These are phyloP conservation scores for Phymanthus crucifer DNA, from an alignment of 92 coral and sea anemone species.

Conservation along the genomic window DNA sequence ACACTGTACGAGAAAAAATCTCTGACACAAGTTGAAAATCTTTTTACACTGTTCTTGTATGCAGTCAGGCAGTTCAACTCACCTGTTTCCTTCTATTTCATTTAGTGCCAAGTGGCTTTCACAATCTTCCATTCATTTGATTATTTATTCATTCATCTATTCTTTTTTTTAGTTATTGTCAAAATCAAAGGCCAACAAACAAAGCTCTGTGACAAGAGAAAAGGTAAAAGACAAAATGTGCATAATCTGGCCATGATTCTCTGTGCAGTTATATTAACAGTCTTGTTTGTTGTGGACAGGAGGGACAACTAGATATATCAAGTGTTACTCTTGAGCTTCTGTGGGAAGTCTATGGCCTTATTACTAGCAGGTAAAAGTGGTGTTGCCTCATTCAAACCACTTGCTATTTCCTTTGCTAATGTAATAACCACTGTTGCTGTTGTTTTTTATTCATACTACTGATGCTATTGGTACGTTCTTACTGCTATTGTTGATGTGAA, in stretches of 20 bases:
- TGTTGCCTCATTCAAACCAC: background rate
- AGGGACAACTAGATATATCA: constrained; percentile 86
- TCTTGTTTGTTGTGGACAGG: constrained; percentile 41
- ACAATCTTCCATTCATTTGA: too few species aligned
- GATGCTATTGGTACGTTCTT: background rate
- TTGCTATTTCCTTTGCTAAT: background rate
- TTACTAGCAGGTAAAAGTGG: constrained; percentile 67
- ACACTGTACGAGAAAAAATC: too few species aligned
- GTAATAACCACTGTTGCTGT: too few species aligned
- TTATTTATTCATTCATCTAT: background rate
- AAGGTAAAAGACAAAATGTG: background rate
- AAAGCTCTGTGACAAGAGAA: background rate
- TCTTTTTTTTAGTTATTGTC: background rate
- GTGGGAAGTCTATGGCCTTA: constrained; percentile 86
- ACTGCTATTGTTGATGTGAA: background rate
- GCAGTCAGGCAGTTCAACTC: too few species aligned
- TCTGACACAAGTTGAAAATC: too few species aligned
- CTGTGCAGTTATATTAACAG: background rate
- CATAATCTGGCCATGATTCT: background rate
- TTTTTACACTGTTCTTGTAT: too few species aligned
- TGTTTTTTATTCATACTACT: too few species aligned
- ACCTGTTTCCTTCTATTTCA: too few species aligned
- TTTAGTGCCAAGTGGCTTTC: too few species aligned
- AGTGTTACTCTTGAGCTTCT: constrained; percentile 74
- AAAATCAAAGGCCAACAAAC: background rate